Evolutionary conservation across 2,888 invertebrate genomes (phyloP).

Genomic region (Stomorhina lunata): DNA sequence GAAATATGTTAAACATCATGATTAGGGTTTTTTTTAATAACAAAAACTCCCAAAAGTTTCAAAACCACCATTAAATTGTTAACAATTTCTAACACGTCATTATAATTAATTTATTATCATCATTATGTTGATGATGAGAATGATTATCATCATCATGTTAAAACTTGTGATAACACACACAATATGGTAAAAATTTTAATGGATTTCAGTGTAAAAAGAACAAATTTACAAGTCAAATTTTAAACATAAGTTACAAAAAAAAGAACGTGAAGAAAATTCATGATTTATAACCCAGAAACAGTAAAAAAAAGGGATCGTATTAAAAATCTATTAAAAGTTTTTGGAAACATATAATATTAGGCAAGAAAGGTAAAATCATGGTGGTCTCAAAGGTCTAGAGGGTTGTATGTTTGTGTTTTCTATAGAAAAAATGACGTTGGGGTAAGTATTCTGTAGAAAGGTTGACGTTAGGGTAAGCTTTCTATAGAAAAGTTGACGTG

Average conservation of each 20-base stretch:
- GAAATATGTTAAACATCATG: neutral
- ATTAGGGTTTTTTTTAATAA: neutral
- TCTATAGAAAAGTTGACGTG: no score
- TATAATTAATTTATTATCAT: constrained; percentile 39
- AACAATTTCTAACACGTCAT: constrained; percentile 58
- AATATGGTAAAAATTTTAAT: neutral
- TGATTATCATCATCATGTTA: neutral
- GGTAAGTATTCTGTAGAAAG: no score
- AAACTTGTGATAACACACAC: no score
- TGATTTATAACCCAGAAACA: neutral
- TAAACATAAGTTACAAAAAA: constrained; percentile 28
- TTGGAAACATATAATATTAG: no score
- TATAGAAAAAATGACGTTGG: no score
- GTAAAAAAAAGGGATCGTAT: constrained; percentile 24
- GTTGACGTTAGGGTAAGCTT: no score
- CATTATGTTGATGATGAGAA: neutral
- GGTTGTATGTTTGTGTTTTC: no score
- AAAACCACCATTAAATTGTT: constrained; percentile 5
- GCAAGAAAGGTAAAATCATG: no score
- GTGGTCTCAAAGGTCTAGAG: no score
- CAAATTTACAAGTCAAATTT: constrained; percentile 24
- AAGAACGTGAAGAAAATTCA: constrained; percentile 22
- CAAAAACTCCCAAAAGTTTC: neutral
- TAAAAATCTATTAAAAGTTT: constrained; percentile 51
- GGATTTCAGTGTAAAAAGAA: neutral